Evolutionary conservation across 2,888 invertebrate species (phyloP).

Genomic region (Mechanitis mazaeus): DNA sequence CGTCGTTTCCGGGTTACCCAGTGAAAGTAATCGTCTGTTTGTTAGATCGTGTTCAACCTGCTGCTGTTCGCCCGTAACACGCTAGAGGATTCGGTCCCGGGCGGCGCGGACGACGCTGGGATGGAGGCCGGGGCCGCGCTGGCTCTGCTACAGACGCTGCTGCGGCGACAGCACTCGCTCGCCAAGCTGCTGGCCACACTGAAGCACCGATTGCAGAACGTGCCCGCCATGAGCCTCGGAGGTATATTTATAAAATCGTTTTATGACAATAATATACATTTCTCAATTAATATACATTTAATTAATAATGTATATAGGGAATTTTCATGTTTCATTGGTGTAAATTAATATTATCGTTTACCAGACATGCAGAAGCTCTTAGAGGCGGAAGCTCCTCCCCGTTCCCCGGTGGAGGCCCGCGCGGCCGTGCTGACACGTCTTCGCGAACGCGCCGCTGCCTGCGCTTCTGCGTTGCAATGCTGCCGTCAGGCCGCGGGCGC

Average conservation of each 20-base stretch:
- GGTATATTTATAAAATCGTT: conserved; percentile 35
- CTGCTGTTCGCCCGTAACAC: conserved; percentile 83
- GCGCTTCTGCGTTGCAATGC: conserved; percentile 76
- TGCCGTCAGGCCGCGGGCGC: conserved; percentile 82
- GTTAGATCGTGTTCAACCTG: conserved; percentile 83
- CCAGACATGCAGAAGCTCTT: conserved; percentile 75
- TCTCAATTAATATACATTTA: no score
- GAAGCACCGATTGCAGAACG: conserved; percentile 49
- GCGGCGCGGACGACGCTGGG: conserved; percentile 35
- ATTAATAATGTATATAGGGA: no score
- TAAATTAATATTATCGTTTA: background rate
- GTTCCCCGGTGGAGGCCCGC: conserved; percentile 46
- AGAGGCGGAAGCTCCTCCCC: conserved; percentile 36
- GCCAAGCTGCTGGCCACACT: conserved; percentile 53
- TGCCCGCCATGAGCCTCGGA: conserved; percentile 53
- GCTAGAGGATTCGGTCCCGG: conserved; percentile 70
- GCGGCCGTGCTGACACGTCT: conserved; percentile 35
- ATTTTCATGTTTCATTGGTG: background rate
- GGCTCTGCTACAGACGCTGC: conserved; percentile 43
- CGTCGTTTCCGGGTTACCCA: background rate
- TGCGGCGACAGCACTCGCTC: conserved; percentile 41
- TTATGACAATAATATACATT: background rate
- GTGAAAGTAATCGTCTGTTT: background rate
- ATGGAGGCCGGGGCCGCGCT: conserved; percentile 39
- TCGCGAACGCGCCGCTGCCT: conserved; percentile 36